Evolutionary conservation across 1,140 invertebrate genomes (phyloP).

Genomic region (Metaphire vulgaris): DNA sequence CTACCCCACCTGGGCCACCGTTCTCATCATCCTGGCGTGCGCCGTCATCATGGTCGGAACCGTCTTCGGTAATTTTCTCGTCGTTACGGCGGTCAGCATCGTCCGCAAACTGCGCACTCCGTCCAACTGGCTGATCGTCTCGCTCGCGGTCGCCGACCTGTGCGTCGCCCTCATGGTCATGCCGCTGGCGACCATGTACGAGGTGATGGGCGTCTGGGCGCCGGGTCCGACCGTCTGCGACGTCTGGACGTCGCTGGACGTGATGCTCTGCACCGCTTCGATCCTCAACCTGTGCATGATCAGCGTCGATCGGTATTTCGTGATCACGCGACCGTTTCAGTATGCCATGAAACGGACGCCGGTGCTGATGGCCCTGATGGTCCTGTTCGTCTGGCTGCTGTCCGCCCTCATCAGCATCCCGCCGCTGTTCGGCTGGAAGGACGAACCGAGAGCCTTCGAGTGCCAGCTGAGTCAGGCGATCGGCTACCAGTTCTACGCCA

Average conservation of each 20-base stretch:
- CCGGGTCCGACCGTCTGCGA: slow-evolving; percentile 53
- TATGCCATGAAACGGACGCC: slow-evolving; percentile 55
- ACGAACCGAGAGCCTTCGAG: slow-evolving; percentile 33
- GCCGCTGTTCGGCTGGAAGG: slow-evolving; percentile 52
- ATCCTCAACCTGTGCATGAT: slow-evolving; percentile 57
- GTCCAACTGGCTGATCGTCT: slow-evolving; percentile 67
- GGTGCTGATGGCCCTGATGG: slow-evolving; percentile 51
- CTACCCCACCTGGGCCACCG: slow-evolving; percentile 34
- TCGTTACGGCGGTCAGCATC: slow-evolving; percentile 55
- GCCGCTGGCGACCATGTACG: slow-evolving; percentile 58
- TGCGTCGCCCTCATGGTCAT: slow-evolving; percentile 66
- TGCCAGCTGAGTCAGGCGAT: slow-evolving; percentile 91
- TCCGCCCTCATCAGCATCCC: slow-evolving; percentile 54
- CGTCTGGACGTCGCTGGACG: slow-evolving; percentile 55
- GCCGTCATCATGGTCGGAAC: slow-evolving; percentile 48
- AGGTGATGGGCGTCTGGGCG: slow-evolving; percentile 49
- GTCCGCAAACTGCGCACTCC: slow-evolving; percentile 54
- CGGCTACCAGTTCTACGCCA: slow-evolving; percentile 65
- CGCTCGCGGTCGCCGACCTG: slow-evolving; percentile 66
- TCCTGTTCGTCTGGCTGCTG: slow-evolving; percentile 52
- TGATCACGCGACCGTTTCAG: slow-evolving; percentile 55
- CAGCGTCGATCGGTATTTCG: slow-evolving; percentile 56
- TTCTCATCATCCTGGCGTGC: slow-evolving; percentile 42
- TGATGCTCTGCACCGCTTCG: slow-evolving; percentile 56
- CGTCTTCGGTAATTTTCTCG: slow-evolving; percentile 53